A percentile compares a stretch with the other conserved stretches of the same genome.
phyloP scores from a whole-genome alignment of 2,113 vertebrate species.

The Bambusicola thoracicus region DNA sequence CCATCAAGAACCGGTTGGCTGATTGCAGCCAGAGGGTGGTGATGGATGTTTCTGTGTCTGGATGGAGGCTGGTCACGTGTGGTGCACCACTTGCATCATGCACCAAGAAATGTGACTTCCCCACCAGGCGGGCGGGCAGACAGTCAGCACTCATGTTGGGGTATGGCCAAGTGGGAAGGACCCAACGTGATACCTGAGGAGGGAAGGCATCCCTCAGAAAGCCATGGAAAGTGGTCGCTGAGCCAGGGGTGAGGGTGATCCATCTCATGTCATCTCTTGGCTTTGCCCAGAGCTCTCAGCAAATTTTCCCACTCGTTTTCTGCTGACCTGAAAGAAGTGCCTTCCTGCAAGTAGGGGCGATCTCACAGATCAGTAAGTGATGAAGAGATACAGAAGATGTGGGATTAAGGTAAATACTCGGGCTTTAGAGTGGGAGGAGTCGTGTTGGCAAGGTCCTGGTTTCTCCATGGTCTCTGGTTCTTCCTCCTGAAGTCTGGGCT shows the following conservation, averaged over 20 bases:
- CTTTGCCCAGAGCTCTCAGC: neutral
- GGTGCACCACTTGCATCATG: no score
- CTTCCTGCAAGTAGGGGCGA: neutral
- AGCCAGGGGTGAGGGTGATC: neutral
- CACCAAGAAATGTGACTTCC: neutral
- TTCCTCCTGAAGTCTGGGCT: neutral
- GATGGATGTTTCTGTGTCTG: no score
- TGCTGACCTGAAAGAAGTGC: neutral
- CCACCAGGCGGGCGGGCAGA: neutral
- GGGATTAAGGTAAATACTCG: neutral
- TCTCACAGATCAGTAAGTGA: neutral
- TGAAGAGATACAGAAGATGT: neutral
- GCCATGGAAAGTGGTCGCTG: neutral
- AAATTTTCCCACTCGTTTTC: neutral
- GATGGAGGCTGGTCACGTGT: no score
- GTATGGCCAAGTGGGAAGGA: neutral
- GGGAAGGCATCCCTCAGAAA: neutral
- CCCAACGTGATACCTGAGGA: neutral
- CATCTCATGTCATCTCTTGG: neutral
- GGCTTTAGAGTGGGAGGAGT: neutral
- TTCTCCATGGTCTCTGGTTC: neutral
- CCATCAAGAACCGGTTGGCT: no score
- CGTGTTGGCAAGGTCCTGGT: neutral
- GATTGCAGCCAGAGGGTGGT: no score
- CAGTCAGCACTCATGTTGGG: accelerated